Conservation (phyloP, 2,888 invertebrate species). For the Polylopha cassiicola region DNA sequence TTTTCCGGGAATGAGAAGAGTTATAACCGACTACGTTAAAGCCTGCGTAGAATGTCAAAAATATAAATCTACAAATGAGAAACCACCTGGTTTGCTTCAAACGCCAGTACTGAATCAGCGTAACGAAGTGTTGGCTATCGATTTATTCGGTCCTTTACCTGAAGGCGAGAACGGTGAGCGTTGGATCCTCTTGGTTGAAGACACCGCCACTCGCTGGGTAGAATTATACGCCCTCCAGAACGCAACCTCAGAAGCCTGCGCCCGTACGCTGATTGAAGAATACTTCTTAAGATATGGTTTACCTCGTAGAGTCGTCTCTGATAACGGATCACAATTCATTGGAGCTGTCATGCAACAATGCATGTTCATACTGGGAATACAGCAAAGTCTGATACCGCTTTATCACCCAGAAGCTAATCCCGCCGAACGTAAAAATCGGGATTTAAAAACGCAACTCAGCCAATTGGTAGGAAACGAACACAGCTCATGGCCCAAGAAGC, state of each 20-base stretch:
- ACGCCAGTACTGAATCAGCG: constrained; percentile 21
- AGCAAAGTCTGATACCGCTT: constrained; percentile 30
- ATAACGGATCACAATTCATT: constrained; percentile 32
- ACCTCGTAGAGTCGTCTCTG: constrained; percentile 27
- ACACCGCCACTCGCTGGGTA: constrained; percentile 24
- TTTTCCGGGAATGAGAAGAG: constrained; percentile 25
- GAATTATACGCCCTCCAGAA: constrained; percentile 25
- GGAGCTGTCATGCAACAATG: constrained; percentile 28
- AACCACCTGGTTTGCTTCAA: constrained; percentile 25
- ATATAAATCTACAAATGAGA: constrained; percentile 26
- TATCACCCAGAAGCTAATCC: constrained; percentile 44
- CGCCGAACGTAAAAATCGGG: constrained; percentile 37
- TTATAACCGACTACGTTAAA: constrained; percentile 11
- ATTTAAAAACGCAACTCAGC: constrained; percentile 33
- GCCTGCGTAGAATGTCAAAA: constrained; percentile 11
- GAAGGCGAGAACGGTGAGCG: constrained; percentile 22
- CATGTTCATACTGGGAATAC: constrained; percentile 23
- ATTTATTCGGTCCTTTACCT: constrained; percentile 29
- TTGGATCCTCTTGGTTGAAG: constrained; percentile 27
- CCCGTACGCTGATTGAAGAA: constrained; percentile 24
- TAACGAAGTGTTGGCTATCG: constrained; percentile 27
- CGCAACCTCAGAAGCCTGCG: constrained; percentile 24
- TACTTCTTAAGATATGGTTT: constrained; percentile 29
- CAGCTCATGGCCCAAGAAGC: constrained; percentile 26
- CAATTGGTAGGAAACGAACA: constrained; percentile 30